Conservation (phyloP, 2,113 vertebrate genomes). For the Syngnathus floridae region DNA sequence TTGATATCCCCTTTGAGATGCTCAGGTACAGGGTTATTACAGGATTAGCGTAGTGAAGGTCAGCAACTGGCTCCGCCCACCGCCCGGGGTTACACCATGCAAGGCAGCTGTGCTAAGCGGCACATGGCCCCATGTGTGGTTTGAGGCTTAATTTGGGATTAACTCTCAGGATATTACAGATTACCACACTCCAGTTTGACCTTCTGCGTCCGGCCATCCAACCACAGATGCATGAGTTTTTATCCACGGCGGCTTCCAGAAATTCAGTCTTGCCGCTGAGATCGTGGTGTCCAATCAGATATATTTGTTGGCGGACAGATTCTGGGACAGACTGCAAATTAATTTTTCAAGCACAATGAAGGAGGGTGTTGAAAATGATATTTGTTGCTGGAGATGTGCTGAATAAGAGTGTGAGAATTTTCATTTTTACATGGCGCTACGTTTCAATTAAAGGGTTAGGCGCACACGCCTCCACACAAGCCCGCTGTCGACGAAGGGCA, state of each 20-base stretch:
- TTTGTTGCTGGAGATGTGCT: neutral
- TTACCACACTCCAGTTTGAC: constrained; percentile 53
- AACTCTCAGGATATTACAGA: constrained; percentile 53
- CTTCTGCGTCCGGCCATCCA: constrained; percentile 32
- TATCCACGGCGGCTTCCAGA: constrained; percentile 37
- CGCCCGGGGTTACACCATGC: neutral
- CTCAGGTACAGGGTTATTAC: constrained; percentile 4
- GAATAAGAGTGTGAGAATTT: neutral
- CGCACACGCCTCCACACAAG: neutral
- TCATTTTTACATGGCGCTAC: neutral
- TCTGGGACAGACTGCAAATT: constrained; percentile 20
- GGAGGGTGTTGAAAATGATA: neutral
- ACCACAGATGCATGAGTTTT: constrained; percentile 43
- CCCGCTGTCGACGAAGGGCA: constrained; percentile 36
- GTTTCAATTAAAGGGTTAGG: neutral
- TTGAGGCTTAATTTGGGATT: constrained; percentile 56
- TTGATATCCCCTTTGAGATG: neutral
- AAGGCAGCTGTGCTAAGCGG: constrained; percentile 30
- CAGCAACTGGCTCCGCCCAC: constrained; percentile 9
- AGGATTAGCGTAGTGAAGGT: constrained; percentile 20
- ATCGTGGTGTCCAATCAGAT: constrained; percentile 12
- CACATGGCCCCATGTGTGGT: constrained; percentile 44
- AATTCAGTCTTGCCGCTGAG: constrained; percentile 15
- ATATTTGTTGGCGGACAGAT: constrained; percentile 29
- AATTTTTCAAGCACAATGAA: neutral